Evolutionary conservation across 2,113 vertebrate species (phyloP).

Genomic region (Entelurus aequoreus): DNA sequence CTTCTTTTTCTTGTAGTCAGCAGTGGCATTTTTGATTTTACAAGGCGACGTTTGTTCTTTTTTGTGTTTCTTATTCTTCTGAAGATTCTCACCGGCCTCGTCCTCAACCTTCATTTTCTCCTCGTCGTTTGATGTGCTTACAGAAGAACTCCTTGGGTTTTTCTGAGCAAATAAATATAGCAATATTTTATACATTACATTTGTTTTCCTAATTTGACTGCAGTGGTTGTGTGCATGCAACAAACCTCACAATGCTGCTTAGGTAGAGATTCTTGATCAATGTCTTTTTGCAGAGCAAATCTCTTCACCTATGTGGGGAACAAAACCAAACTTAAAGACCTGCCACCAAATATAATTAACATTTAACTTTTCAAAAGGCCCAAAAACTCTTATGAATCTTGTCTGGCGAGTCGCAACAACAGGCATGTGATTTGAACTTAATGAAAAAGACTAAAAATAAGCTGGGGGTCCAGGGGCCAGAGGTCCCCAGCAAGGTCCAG

Average conservation of each 20-base stretch:
- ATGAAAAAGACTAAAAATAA: too few species aligned
- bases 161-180: neutral
- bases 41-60: conserved; percentile 3
- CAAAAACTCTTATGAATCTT: neutral
- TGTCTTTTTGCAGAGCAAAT: conserved; percentile 37
- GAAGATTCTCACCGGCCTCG: conserved; percentile 1
- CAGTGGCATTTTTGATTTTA: neutral
- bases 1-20: conserved; percentile 30
- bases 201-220: neutral
- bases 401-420: too few species aligned
- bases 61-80: conserved; percentile 52
- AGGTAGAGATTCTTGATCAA: conserved; percentile 31
- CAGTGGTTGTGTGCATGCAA: neutral
- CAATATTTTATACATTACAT: neutral
- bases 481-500: too few species aligned
- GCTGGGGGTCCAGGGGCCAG: too few species aligned
- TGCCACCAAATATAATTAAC: neutral
- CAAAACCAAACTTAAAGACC: neutral
- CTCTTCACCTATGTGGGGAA: conserved; percentile 21
- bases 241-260: conserved; percentile 8
- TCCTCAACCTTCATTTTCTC: conserved; percentile 24
- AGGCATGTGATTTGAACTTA: too few species aligned
- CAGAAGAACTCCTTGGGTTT: neutral
- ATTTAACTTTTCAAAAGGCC: neutral
- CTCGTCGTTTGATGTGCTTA: neutral